Conservation (phyloP, 2,113 vertebrate species). For the Muntiacus muntjak region DNA sequence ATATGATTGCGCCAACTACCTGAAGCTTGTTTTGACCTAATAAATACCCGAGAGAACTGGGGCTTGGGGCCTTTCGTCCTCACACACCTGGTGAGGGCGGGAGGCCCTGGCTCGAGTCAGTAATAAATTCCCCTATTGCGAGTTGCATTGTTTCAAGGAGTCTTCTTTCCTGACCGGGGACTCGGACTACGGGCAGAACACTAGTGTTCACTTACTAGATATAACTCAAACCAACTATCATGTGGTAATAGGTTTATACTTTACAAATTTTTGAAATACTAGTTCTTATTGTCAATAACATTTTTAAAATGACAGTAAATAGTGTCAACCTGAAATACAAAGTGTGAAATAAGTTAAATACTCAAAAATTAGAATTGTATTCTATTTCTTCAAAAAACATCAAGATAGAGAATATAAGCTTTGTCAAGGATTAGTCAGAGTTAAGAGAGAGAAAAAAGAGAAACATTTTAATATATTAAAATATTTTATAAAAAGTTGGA, state of each 20-base stretch:
- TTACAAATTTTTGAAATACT: background rate
- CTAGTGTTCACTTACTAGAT: background rate
- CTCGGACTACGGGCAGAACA: too few relatives aligned
- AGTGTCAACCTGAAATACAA: background rate
- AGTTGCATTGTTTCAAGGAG: too few relatives aligned
- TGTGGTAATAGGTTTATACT: background rate
- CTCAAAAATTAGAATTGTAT: background rate
- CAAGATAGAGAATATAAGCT: background rate
- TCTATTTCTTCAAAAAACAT: background rate
- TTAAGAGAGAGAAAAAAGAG: background rate
- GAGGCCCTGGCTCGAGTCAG: too few relatives aligned
- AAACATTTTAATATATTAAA: background rate
- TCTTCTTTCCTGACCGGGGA: too few relatives aligned
- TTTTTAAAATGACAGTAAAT: background rate
- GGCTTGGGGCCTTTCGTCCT: too few relatives aligned
- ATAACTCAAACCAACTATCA: background rate
- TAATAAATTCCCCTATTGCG: too few relatives aligned
- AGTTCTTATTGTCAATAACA: background rate
- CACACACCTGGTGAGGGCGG: too few relatives aligned
- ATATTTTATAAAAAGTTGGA: background rate
- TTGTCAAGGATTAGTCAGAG: background rate
- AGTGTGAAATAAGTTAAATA: background rate
- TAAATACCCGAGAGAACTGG: too few relatives aligned
- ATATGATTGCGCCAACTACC: too few relatives aligned
- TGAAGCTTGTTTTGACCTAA: too few relatives aligned